phyloP scores from a whole-genome alignment of 1,140 invertebrate species.

The Caligus rogercresseyi region DNA sequence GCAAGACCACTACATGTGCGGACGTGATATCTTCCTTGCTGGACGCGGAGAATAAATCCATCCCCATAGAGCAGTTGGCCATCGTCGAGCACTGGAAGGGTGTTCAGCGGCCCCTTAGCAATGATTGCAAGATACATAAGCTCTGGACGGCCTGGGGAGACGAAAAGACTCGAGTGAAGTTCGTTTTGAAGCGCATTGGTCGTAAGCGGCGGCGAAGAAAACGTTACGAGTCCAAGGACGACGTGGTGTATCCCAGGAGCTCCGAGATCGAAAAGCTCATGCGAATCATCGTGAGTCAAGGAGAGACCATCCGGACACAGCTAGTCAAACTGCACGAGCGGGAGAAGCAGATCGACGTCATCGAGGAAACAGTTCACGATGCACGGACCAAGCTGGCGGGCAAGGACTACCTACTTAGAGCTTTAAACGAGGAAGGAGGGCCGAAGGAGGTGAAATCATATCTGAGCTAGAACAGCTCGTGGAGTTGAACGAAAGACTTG shows the following conservation, averaged over 20 bases:
- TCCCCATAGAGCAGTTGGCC: conserved; percentile 5
- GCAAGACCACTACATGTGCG: conserved; percentile 22
- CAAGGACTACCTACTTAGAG: conserved; percentile 58
- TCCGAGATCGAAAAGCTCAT: conserved; percentile 44
- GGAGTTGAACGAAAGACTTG: conserved; percentile 48
- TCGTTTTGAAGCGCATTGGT: conserved; percentile 29
- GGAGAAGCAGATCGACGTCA: conserved; percentile 51
- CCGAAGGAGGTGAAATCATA: conserved; percentile 32
- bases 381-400: conserved; percentile 50
- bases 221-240: conserved; percentile 5
- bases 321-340: conserved; percentile 43
- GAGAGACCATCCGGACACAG: conserved; percentile 56
- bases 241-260: conserved; percentile 7
- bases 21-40: conserved; percentile 22
- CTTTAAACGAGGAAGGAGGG: conserved; percentile 40
- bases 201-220: conserved; percentile 25
- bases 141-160: conserved; percentile 55
- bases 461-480: conserved; percentile 31
- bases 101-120: conserved; percentile 47
- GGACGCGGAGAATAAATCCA: conserved; percentile 22
- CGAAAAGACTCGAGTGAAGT: conserved; percentile 44
- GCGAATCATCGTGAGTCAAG: conserved; percentile 56
- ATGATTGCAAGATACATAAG: conserved; percentile 43
- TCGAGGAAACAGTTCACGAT: conserved; percentile 53
- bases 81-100: conserved; percentile 18